Evolutionary conservation across 64 coral and sea anemone genomes (phyloP), one percentile per base, ranked within the genome.

Genomic region (Stichodactyla helianthus): DNA sequence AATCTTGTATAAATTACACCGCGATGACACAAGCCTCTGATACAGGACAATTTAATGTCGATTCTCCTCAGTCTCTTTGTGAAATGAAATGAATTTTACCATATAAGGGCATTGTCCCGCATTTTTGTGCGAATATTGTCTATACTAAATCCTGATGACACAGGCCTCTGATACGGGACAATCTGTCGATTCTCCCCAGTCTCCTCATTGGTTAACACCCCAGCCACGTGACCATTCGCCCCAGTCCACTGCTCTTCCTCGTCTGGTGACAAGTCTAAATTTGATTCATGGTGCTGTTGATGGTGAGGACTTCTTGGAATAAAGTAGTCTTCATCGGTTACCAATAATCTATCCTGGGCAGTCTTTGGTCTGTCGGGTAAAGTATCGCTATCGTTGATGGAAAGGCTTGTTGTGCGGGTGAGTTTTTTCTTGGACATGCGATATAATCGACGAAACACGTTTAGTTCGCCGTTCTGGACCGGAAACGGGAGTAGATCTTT

Each of bases 391-490:
- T 92, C 90, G n/a, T 23, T 84, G 51, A 96, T 80, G 11, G 91
- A 86, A 53, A 96, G 89, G 54, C 94, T 96, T 74, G 91, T 92
- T 26, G 91, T 92, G 28, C 91, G 85, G 19, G 94, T 90, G 15
- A 96, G 79, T 79, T 96, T 96, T 83, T 77, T 52, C 61, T 88
- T 93, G 6, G 94, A 96, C 53, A 96, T 82, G 5, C 71, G 91
- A 85, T 96, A 96, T 14, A 96, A 62, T 57, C 92, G 62, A 44
- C 92, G 91, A 22, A 96, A 93, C n/a, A 96, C 74, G 81, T 96
- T 96, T 15, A 57, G 57, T 53, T 93, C 79, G 55, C 83, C 59
- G 22, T 44, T 27, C 22, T 85, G 82, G 55, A 84, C 22, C 19
- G 79, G 26, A 55, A 31, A 55, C 12, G 82, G 9, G 82, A 62